Conservation (phyloP, 2,113 vertebrate species). For the Formicarius rufipectus region DNA sequence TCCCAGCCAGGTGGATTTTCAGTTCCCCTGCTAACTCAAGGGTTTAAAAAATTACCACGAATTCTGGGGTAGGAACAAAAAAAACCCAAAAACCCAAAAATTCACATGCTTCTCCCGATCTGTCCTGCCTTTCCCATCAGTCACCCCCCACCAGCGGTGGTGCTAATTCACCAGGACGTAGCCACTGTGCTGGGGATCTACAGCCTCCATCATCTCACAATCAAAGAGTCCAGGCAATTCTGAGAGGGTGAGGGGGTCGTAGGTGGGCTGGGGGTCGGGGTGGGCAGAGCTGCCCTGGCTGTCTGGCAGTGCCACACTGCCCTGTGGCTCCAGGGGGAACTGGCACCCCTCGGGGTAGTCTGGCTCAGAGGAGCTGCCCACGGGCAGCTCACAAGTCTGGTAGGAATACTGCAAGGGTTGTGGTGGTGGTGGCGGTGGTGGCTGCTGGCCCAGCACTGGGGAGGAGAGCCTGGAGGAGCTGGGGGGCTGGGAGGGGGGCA, state of each 20-base stretch:
- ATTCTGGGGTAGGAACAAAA: constrained; percentile 38
- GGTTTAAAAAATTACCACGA: constrained; percentile 61
- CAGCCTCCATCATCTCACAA: constrained; percentile 97
- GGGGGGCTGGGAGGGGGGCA: constrained; percentile 67
- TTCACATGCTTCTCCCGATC: constrained; percentile 42
- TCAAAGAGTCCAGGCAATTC: constrained; percentile 88
- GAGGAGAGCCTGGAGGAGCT: constrained; percentile 63
- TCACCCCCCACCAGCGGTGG: neutral
- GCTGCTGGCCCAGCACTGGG: constrained; percentile 54
- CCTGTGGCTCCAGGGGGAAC: constrained; percentile 75
- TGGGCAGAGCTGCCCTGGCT: constrained; percentile 48
- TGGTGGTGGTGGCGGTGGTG: neutral
- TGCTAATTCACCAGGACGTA: constrained; percentile 92
- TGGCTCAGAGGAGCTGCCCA: constrained; percentile 49
- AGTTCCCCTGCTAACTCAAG: constrained; percentile 28
- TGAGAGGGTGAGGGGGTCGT: constrained; percentile 74
- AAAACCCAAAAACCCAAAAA: neutral
- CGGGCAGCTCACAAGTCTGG: constrained; percentile 74
- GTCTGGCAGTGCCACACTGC: neutral
- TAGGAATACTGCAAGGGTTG: constrained; percentile 78
- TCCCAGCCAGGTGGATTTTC: constrained; percentile 23
- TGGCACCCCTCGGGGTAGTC: constrained; percentile 78
- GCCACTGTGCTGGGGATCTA: constrained; percentile 91
- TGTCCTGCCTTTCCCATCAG: neutral
- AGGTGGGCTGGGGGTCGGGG: constrained; percentile 58